phyloP scores from a whole-genome alignment of 2,113 vertebrate genomes.

The Acrocephalus kingi region DNA sequence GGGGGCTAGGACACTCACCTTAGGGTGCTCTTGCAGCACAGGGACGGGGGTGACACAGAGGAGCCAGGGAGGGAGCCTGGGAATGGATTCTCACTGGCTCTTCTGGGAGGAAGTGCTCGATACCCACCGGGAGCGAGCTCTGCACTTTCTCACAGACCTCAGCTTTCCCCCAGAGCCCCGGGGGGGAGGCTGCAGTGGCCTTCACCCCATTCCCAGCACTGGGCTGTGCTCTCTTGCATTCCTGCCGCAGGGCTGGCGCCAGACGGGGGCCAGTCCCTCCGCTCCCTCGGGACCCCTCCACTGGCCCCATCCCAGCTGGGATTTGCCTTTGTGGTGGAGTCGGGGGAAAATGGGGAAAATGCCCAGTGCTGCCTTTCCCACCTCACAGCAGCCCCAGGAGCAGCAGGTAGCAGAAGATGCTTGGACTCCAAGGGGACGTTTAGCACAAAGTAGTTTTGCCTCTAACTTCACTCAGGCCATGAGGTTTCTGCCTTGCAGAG shows the following conservation, averaged over 20 bases:
- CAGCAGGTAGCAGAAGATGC: background rate
- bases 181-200: background rate
- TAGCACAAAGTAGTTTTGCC: background rate
- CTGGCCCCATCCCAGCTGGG: background rate
- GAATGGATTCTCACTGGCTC: background rate
- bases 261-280: background rate
- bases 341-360: background rate
- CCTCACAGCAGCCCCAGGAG: background rate
- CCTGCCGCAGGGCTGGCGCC: background rate
- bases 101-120: background rate
- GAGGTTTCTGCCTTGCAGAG: background rate
- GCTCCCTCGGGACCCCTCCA: background rate
- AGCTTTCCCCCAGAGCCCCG: background rate
- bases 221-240: constrained; percentile 23
- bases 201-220: background rate
- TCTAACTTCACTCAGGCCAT: background rate
- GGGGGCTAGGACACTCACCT: background rate
- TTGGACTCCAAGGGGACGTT: background rate
- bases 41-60: background rate
- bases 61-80: background rate
- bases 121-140: background rate
- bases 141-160: constrained; percentile 51
- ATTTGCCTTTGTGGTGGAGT: background rate
- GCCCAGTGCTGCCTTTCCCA: background rate
- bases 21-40: background rate